Base-by-base conservation (phyloP, 2,888 invertebrate genomes). In the Cheiracanthium punctorium region DNA sequence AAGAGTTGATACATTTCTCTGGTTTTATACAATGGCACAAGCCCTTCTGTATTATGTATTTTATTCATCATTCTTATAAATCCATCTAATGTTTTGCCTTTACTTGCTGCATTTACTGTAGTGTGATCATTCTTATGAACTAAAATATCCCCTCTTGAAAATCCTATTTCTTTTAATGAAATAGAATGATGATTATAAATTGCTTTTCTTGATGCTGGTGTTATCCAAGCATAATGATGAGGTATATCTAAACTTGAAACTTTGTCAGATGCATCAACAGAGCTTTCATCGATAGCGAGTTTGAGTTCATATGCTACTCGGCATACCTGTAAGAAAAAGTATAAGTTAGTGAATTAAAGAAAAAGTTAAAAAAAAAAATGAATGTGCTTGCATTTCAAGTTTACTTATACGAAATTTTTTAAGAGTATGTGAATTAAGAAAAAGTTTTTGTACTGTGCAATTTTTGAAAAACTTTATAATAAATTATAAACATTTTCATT, bases 191-290 rank as follows among this genome's bases (percentile, higher is more conserved):
- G 86, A 24, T 72, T 71, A 33, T 86, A 86, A 1, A 76, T 48
- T 8, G 80, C 86, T 41, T 71, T 74, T 37, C 80, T 48, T 20
- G 80, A 33, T 7, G 86, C 67, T 4, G 80, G 80, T 52, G 41
- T 71, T 12, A 80, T 48, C 70, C 74, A 86, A 17, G 86, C 86
- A 48, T 86, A 86, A 58, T 86, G 86, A 52, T 86, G 80, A 0
- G 71, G 73, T 32, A 86, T 58, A 64, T 86, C 86, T 5, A 86
- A 48, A 43, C 74, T 80, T 14, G 58, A 29, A 41, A 74, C 64
- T 64, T 41, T 58, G 29, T 73, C 41, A 17, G 80, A 69, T 12
- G 64, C 58, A 33, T 80, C 71, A 32, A 20, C 73, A 14, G 65
- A 43, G n/a, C 41, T 64, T 79, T 67, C 24, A 58, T 67, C 48